Evolutionary conservation across 2,888 invertebrate genomes (phyloP).

Genomic region (Antheraea assamensis): DNA sequence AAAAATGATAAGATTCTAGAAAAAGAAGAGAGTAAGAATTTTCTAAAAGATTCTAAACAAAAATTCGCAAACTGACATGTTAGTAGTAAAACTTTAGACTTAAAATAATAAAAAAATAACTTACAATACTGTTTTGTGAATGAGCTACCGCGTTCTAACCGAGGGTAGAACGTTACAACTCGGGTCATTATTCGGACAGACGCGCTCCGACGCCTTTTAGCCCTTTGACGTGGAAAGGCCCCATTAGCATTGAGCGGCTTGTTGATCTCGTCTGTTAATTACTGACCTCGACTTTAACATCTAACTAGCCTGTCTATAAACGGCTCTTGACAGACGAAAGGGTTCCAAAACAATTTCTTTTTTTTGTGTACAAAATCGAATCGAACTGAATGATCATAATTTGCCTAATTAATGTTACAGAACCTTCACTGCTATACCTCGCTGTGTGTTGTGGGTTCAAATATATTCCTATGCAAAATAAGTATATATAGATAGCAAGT

Average conservation of each 20-base stretch:
- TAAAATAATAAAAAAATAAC: background rate
- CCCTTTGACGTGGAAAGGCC: constrained; percentile 78
- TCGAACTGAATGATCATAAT: background rate
- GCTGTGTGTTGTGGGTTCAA: too few relatives aligned
- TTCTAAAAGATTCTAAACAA: too few relatives aligned
- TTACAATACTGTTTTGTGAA: constrained; percentile 17
- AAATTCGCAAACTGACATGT: background rate
- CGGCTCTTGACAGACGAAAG: constrained; percentile 44
- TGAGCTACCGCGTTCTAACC: constrained; percentile 20
- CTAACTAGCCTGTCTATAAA: constrained; percentile 49
- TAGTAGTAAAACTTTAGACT: background rate
- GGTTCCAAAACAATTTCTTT: constrained; percentile 26
- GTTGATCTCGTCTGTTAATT: constrained; percentile 78
- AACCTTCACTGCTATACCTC: background rate
- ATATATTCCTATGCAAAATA: too few relatives aligned
- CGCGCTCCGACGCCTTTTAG: constrained; percentile 77
- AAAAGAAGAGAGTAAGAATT: too few relatives aligned
- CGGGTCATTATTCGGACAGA: constrained; percentile 78
- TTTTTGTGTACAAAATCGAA: constrained; percentile 27
- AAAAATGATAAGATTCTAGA: too few relatives aligned
- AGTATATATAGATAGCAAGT: too few relatives aligned
- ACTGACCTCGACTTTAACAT: constrained; percentile 69
- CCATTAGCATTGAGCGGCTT: constrained; percentile 78
- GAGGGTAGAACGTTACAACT: constrained; percentile 61
- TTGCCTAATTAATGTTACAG: background rate